These are phyloP conservation scores for Drosophila auraria DNA, from an alignment of 1,140 invertebrate species.

Conservation along the genomic window DNA sequence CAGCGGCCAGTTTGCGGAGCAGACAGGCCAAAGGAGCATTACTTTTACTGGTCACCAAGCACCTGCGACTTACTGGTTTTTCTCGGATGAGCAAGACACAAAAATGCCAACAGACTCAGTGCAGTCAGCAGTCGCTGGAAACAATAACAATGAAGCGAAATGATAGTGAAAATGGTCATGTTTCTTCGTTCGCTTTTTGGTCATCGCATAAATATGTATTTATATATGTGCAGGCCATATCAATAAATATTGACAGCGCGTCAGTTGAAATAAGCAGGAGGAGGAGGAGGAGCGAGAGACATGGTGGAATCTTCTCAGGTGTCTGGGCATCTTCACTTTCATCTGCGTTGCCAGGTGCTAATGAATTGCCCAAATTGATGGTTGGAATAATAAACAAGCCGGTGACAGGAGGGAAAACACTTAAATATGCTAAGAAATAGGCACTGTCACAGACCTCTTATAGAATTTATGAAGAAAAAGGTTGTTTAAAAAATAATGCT, in stretches of 20 bases:
- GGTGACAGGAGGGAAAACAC: not conserved
- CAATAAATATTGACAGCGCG: constrained; percentile 50
- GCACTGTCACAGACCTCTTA: not conserved
- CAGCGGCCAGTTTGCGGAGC: constrained; percentile 38
- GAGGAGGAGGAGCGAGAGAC: not conserved
- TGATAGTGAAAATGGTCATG: constrained; percentile 81
- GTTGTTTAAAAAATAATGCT: not conserved
- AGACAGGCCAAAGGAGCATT: constrained; percentile 59
- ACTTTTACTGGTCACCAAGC: constrained; percentile 69
- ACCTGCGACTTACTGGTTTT: constrained; percentile 65
- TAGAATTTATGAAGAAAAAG: not conserved
- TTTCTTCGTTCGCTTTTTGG: constrained; percentile 65
- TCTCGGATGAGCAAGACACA: constrained; percentile 50
- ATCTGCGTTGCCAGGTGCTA: constrained; percentile 46
- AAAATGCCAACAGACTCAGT: constrained; percentile 39
- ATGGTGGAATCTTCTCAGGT: constrained; percentile 44
- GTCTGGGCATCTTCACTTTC: constrained; percentile 47
- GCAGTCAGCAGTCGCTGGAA: constrained; percentile 28
- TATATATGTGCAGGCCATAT: constrained; percentile 34
- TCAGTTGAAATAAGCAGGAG: constrained; percentile 1
- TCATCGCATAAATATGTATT: constrained; percentile 73
- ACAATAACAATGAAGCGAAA: constrained; percentile 78
- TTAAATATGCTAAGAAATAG: not conserved
- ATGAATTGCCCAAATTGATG: constrained; percentile 52
- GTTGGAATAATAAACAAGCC: constrained; percentile 4